Base-by-base conservation (phyloP, 2,888 invertebrate species). In the Ichneumon xanthorius region DNA sequence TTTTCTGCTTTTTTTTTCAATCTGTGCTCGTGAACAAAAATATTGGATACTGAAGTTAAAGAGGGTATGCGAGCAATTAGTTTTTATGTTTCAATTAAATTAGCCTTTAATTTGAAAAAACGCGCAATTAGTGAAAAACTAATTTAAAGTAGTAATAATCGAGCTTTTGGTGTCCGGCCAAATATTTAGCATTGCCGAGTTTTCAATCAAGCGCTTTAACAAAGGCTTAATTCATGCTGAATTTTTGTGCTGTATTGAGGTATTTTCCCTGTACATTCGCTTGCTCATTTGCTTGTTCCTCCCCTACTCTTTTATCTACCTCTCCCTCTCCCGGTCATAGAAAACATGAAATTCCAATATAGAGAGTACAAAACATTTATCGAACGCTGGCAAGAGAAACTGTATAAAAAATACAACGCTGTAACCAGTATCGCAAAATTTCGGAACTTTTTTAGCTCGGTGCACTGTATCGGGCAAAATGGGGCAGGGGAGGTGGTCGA, bases 321-420 rank as follows among this genome's bases (percentile, higher is more conserved):
- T 65, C 33, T 72, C 11, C 26, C 77, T 40, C 53, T 9, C 19
- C 7, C 40, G 16, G 63, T 68, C 67, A 50, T 53, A 26, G 67
- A 82, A 61, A 76, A 67, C 81, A 71, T 71, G 71, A 65, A 82
- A 71, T 55, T 75, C 67, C 71, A 67, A 79, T 67, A 71, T 75
- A 58, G 58, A 40, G 58, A 70, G 65, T 58, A 67, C 22, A 67
- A 58, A 79, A 79, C 50, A 55, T 63, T 82, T 33, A 72, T 82
- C 67, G 80, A 82, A 80, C 30, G 80, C 72, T 61, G 67, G 37
- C 63, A 76, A 63, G 82, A 63, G 63, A 80, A 50, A 22, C 73
- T 19, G n/a, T 37, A 53, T 7, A 61, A 81, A 81, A 71, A 50
- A 68, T 72, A 72, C 55, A 55, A 22, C 53, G 45, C n/a, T 72